Evolutionary conservation across 2,113 vertebrate species (phyloP).

Genomic region (Camarhynchus parvulus): DNA sequence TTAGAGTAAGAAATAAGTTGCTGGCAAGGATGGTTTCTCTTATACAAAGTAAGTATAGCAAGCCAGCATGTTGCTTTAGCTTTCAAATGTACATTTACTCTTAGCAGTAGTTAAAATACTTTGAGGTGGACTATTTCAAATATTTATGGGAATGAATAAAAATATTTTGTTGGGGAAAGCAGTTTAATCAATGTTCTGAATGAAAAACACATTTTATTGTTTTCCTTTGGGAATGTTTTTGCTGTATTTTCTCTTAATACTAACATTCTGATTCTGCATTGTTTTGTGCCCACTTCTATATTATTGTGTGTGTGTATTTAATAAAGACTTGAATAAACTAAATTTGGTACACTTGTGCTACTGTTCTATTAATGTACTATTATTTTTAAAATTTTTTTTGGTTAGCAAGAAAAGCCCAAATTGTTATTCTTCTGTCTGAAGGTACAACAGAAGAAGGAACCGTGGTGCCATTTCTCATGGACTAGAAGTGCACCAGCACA

Average conservation of each 20-base stretch:
- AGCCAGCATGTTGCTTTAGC: not conserved
- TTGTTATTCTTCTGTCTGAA: not conserved
- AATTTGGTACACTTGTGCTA: not conserved
- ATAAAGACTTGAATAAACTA: not conserved
- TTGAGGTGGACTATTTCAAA: not conserved
- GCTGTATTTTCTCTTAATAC: not conserved
- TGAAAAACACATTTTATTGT: not conserved
- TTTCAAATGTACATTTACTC: not conserved
- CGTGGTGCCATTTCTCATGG: not conserved
- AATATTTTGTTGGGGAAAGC: not conserved
- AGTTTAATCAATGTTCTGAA: not conserved
- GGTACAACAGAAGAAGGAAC: not conserved
- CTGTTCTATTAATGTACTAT: not conserved
- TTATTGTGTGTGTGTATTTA: not conserved
- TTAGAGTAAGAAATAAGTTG: constrained; percentile 18
- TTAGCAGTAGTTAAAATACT: not conserved
- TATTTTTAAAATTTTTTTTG: not conserved
- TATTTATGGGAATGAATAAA: not conserved
- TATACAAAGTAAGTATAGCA: not conserved
- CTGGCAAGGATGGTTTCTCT: not conserved
- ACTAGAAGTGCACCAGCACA: not conserved
- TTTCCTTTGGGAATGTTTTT: not conserved
- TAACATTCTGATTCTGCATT: not conserved
- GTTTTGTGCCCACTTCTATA: not conserved
- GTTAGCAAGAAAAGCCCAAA: accelerated